phyloP scores from a whole-genome alignment of 2,113 vertebrate species.

The Ibidorhyncha struthersii region DNA sequence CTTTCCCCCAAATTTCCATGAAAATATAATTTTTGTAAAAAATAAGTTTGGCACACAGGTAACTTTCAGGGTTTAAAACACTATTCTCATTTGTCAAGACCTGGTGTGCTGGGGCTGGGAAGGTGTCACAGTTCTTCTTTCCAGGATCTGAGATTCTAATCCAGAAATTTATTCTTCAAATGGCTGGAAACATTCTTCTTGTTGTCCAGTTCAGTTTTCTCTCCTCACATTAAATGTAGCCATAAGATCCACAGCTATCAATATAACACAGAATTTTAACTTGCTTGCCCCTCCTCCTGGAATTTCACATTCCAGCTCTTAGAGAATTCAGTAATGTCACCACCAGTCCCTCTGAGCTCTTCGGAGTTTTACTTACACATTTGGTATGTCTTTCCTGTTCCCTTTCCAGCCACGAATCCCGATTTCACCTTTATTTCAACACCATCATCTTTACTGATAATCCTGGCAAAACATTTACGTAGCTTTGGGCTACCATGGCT shows the following conservation, averaged over 20 bases:
- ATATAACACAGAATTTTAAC: background rate
- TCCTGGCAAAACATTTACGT: background rate
- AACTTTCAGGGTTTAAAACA: background rate
- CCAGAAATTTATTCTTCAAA: background rate
- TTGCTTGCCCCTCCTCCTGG: background rate
- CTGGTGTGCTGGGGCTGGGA: fast-evolving
- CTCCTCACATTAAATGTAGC: background rate
- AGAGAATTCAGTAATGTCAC: background rate
- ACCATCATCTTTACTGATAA: background rate
- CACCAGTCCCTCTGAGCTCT: background rate
- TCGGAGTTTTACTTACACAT: background rate
- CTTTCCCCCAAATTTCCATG: background rate
- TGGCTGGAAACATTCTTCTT: background rate
- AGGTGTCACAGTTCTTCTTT: background rate
- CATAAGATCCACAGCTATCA: background rate
- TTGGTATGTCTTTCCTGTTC: fast-evolving
- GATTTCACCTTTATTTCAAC: background rate
- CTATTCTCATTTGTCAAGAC: background rate
- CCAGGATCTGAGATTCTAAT: background rate
- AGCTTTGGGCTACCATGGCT: background rate
- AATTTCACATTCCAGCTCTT: background rate
- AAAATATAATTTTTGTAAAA: background rate
- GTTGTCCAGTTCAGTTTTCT: background rate
- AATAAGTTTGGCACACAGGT: background rate
- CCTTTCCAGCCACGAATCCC: background rate